Evolutionary conservation across 2,113 vertebrate species (phyloP).

Genomic region (Phyllostomus discolor): DNA sequence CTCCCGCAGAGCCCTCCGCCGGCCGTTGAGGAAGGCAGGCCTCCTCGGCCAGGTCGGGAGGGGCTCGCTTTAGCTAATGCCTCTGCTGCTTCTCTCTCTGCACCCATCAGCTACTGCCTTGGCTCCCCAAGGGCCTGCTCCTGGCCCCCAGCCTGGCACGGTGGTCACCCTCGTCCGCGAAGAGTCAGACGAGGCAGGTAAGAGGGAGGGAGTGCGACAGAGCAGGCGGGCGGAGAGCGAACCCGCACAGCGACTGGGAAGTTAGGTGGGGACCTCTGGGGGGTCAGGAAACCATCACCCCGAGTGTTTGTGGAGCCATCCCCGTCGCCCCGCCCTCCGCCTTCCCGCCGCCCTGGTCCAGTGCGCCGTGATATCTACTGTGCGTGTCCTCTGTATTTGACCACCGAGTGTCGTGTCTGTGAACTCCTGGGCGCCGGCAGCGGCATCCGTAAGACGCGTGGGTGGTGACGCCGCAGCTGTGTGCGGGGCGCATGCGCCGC

Average conservation of each 20-base stretch:
- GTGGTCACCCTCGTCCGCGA: neutral
- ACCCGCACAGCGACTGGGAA: neutral
- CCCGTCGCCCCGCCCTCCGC: neutral
- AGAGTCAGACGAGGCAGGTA: neutral
- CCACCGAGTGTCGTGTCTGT: neutral
- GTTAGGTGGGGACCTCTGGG: accelerated
- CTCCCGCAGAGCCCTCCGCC: too few species aligned
- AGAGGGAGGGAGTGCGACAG: neutral
- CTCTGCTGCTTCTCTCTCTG: neutral
- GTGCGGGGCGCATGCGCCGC: too few species aligned
- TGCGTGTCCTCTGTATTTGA: neutral
- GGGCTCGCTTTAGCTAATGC: neutral
- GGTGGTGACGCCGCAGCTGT: neutral
- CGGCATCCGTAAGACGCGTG: neutral
- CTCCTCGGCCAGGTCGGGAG: neutral
- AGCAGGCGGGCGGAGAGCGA: accelerated
- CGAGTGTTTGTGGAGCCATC: neutral
- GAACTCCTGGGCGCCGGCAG: neutral
- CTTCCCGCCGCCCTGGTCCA: neutral
- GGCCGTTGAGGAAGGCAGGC: neutral
- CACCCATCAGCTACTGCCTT: neutral
- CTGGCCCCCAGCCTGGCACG: neutral
- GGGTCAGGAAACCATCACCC: neutral
- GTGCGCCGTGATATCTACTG: accelerated
- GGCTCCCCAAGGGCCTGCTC: neutral